Evolutionary conservation across 2,797 vertebrate species (phyloP).

Genomic region (Sebastes jordani): DNA sequence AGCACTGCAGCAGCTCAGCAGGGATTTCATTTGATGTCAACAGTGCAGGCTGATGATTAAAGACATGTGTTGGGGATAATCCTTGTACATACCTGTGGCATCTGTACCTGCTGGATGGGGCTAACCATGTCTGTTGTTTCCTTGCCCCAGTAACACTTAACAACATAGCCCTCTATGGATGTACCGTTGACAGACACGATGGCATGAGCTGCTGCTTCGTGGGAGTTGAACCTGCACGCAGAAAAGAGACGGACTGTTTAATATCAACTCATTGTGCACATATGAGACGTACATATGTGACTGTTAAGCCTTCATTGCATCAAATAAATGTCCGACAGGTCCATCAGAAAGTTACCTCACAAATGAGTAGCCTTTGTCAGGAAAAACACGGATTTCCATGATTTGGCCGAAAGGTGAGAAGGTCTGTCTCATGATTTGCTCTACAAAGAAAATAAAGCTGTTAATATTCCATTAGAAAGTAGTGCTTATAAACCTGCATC

Average conservation of each 20-base stretch:
- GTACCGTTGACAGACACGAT: slow-evolving; percentile 98
- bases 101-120: slow-evolving; percentile 90
- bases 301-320: not conserved
- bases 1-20: not conserved
- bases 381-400: slow-evolving; percentile 97
- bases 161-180: slow-evolving; percentile 92
- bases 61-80: not conserved
- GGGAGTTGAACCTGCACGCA: slow-evolving; percentile 87
- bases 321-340: not conserved
- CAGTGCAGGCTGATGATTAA: not conserved
- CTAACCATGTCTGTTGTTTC: slow-evolving; percentile 92
- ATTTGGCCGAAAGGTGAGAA: slow-evolving; percentile 98
- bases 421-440: slow-evolving; percentile 98
- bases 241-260: not conserved
- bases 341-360: slow-evolving; percentile 85
- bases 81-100: slow-evolving; percentile 78
- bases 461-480: not conserved
- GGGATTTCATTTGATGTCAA: not conserved
- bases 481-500: not conserved
- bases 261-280: not conserved
- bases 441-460: slow-evolving; percentile 64
- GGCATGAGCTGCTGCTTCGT: slow-evolving; percentile 95
- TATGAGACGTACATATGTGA: not conserved
- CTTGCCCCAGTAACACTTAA: slow-evolving; percentile 99
- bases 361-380: slow-evolving; percentile 98